Percentiles rank a stretch among this genome's conserved stretches.
These are phyloP conservation scores for Falcaria lacertinaria DNA, from an alignment of 2,888 invertebrate species.

Conservation along the genomic window DNA sequence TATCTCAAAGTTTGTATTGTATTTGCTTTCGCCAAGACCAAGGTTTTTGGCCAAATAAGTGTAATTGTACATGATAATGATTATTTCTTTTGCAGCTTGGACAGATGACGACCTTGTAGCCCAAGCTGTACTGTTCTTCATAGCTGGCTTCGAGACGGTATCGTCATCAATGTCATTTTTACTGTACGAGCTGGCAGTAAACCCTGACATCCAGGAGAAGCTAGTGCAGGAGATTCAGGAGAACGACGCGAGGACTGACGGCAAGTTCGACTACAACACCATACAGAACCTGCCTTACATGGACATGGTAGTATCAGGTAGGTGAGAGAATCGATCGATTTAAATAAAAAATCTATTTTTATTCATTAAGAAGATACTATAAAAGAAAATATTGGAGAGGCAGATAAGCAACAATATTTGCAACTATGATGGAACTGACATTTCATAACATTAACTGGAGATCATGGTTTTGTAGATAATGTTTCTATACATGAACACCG, in stretches of 20 bases:
- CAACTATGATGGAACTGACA: no score
- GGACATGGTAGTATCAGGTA: constrained; percentile 81
- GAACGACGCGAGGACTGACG: constrained; percentile 47
- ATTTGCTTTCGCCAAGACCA: no score
- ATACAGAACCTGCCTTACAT: constrained; percentile 77
- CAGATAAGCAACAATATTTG: no score
- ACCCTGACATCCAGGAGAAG: constrained; percentile 76
- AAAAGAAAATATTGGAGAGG: no score
- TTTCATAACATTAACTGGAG: no score
- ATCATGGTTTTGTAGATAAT: no score
- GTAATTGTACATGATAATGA: no score
- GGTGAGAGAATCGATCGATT: neutral
- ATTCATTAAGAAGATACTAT: no score
- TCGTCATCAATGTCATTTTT: constrained; percentile 65
- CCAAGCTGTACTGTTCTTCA: constrained; percentile 71
- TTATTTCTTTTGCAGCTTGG: constrained; percentile 43
- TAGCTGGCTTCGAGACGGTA: constrained; percentile 75
- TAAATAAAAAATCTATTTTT: neutral
- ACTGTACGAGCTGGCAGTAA: constrained; percentile 76
- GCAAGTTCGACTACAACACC: constrained; percentile 62
- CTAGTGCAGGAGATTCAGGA: constrained; percentile 76
- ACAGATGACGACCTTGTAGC: constrained; percentile 56
- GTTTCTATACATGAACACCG: no score
- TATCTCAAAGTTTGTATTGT: no score
- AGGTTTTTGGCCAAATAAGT: no score